Evolutionary conservation across 2,797 vertebrate species (phyloP), one percentile per base, ranked within the genome.

Genomic region (Sarcophilus harrisii): DNA sequence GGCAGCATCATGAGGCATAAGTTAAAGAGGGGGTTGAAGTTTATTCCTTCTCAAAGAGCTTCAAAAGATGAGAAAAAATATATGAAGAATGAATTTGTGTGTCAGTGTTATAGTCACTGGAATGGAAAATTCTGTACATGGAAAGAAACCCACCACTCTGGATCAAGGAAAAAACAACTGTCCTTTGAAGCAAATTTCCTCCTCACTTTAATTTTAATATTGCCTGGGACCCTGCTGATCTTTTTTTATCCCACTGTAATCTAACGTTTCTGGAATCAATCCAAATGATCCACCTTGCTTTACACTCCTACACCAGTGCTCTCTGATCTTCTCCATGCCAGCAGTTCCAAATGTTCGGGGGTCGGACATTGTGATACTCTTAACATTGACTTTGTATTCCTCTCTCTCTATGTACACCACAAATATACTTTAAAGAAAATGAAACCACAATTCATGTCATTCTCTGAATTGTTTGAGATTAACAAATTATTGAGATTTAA

Each of bases 31-130:
- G 96, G 98, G 0, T 97, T 98, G 21, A 98, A 94, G 54, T 99
- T 99, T 96, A 97, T 97, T 4, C 98, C 99, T 93, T 99, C 98
- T 6, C 99, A 99, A 32, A 98, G 98, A 58, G 98, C 98, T 58
- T 99, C 98, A 95, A 96, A 97, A 94, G 98, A 98, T 0, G 99
- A 98, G 92, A 97, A 99, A 91, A 96, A 99, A 94, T 98, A 98
- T 92, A 99, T 99, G 99, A 99, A 99, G 97, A 98, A 99, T 57
- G 99, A 98, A 94, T 99, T 99, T 97, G 98, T 98, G 94, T 99
- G 99, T 93, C 99, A 99, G 98, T 99, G 99, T 98, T 99, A 99
- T 97, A 98, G 99, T 58, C 99, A 99, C 58, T 99, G 99, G 99
- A 98, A 98, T 0, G 99, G 99, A 6, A 97, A 99, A 66, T 99